Base-by-base conservation (phyloP, 2,888 invertebrate genomes). In the Heliconius hortense region DNA sequence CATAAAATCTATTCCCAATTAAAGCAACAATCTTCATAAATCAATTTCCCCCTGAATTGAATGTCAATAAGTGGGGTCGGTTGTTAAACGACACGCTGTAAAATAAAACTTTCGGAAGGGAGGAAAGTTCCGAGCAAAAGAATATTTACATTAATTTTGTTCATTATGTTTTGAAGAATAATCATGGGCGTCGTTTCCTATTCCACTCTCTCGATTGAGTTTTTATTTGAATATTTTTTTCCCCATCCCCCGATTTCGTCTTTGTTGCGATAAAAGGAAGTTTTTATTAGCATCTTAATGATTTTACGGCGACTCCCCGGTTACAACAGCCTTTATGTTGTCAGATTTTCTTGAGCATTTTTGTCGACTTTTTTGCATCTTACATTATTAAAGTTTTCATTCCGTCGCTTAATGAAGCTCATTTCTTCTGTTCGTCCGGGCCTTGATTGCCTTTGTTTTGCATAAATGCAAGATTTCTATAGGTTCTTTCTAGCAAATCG, bases 231-330 rank as follows among this genome's bases (percentile, higher is more conserved):
- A 93, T 93, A 93, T 93, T 93, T 93, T 77, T 48, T 90, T 86
- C 84, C 85, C 83, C 86, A 86, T 85, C 87, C 87, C 86, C 87
- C 81, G 87, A 90, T 91, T 92, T 90, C 91, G 90, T 89, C 91
- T 90, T 91, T 89, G 91, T 85, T n/a, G 89, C 88, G 87, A 93
- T 93, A 93, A 93, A 93, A 94, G 94, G 92, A 94, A 94, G 94
- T 94, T 94, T 94, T 94, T 94, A 94, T 94, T 94, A 94, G 94
- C 94, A 94, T 94, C 94, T 94, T 94, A 94, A 94, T 94, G 94
- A 94, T 94, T 94, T 94, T 94, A 94, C 94, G 94, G 93, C 91
- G 89, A 89, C 91, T 91, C 92, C 92, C 92, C 90, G 90, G 92
- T 94, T 94, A 94, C 93, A 93, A 92, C 92, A 92, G 93, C 92